These are phyloP conservation scores for Dendroctonus ponderosae DNA, from an alignment of 1,140 invertebrate genomes.

Conservation along the genomic window DNA sequence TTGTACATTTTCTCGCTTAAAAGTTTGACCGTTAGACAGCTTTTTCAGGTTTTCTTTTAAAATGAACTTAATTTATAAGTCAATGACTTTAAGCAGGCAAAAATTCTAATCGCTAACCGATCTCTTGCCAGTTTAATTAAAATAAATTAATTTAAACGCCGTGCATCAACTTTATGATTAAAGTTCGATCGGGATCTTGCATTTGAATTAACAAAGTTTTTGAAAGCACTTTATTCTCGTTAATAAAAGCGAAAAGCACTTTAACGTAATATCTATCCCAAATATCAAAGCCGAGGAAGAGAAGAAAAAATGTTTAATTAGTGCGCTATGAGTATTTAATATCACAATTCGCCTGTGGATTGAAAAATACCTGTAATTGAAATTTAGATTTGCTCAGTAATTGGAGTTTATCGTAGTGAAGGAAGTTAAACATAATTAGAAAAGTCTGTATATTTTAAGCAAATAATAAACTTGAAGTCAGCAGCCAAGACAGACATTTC, in stretches of 20 bases:
- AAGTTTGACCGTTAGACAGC: too few relatives aligned
- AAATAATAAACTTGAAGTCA: too few relatives aligned
- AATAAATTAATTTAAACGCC: constrained; percentile 10
- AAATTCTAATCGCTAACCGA: constrained; percentile 3
- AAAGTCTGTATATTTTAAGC: too few relatives aligned
- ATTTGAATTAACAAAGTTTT: not conserved
- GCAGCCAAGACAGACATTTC: too few relatives aligned
- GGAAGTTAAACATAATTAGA: too few relatives aligned
- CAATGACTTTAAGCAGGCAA: not conserved
- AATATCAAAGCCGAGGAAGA: not conserved
- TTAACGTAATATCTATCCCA: not conserved
- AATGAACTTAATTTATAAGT: constrained; percentile 7
- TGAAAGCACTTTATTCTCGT: not conserved
- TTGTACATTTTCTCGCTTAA: too few relatives aligned
- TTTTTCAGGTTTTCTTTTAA: not conserved
- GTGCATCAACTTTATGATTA: constrained; percentile 15
- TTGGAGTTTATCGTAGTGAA: too few relatives aligned
- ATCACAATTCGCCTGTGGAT: too few relatives aligned
- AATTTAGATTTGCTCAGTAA: too few relatives aligned
- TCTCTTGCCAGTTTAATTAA: constrained; percentile 6
- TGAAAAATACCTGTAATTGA: too few relatives aligned
- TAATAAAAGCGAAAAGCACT: not conserved
- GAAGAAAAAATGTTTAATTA: too few relatives aligned
- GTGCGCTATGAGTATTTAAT: too few relatives aligned
- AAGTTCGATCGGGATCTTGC: constrained; percentile 10